phyloP scores from a whole-genome alignment of 2,797 vertebrate genomes.

The Carcharodon carcharias region DNA sequence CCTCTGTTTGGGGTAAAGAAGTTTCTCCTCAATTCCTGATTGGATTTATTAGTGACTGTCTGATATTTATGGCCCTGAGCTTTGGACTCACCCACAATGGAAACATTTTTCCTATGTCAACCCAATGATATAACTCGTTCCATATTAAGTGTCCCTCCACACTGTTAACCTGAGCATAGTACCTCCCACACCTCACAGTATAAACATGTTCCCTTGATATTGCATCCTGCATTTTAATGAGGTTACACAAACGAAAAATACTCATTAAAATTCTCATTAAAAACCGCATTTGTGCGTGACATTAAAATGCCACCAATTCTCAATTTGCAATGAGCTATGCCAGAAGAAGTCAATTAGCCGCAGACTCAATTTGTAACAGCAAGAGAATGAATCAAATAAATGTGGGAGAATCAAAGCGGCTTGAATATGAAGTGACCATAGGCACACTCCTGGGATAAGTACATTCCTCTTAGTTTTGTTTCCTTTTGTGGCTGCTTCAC shows the following conservation, averaged over 20 bases:
- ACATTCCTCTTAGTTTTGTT: not conserved
- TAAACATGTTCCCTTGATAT: not conserved
- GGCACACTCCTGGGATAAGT: not conserved
- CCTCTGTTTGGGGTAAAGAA: not conserved
- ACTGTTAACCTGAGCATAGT: not conserved
- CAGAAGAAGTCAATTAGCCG: not conserved
- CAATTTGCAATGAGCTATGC: conserved; percentile 15
- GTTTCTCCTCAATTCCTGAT: not conserved
- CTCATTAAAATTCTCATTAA: conserved; percentile 36
- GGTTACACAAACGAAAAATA: conserved; percentile 9
- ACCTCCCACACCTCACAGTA: not conserved
- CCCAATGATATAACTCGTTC: not conserved
- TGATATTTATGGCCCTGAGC: not conserved
- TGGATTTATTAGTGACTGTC: not conserved
- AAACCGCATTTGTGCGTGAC: conserved; percentile 20
- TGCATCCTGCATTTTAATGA: conserved; percentile 1
- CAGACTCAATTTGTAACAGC: conserved; percentile 17
- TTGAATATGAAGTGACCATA: not conserved
- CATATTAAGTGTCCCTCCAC: not conserved
- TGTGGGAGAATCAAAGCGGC: not conserved
- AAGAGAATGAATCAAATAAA: conserved; percentile 12
- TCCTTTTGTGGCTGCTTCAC: not conserved
- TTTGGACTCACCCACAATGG: not conserved
- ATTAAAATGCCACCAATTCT: conserved; percentile 20
- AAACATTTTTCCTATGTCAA: not conserved